Percentiles rank a stretch among this genome's conserved stretches.
These are phyloP conservation scores for Scolopax bukidnonensis DNA, from an alignment of 2,797 vertebrate species.

Conservation along the genomic window DNA sequence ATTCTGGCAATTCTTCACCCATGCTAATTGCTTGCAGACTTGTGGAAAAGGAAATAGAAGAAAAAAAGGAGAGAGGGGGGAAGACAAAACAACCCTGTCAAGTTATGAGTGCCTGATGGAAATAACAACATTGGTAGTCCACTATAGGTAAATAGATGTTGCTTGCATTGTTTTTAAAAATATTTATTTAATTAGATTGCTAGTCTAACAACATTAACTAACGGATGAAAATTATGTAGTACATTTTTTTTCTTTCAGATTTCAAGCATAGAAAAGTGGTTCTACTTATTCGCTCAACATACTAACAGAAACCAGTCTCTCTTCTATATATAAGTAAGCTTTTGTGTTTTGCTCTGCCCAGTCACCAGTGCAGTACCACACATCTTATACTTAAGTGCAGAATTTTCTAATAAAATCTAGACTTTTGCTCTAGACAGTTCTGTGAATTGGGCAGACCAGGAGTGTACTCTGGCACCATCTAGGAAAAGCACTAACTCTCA, in stretches of 20 bases:
- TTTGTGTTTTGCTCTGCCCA: background rate
- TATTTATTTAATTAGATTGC: background rate
- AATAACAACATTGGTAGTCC: background rate
- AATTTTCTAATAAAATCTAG: background rate
- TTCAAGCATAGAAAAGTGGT: background rate
- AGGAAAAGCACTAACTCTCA: constrained; percentile 8
- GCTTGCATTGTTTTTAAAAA: background rate
- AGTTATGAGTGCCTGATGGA: background rate
- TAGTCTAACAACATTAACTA: background rate
- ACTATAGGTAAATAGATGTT: background rate
- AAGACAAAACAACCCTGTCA: background rate
- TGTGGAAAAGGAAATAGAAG: background rate
- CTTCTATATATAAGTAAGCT: background rate
- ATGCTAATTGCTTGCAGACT: constrained; percentile 37
- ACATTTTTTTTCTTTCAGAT: background rate
- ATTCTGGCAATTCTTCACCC: constrained; percentile 2
- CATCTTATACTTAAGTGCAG: background rate
- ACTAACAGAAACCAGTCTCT: background rate
- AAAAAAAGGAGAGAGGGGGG: background rate
- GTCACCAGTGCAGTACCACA: background rate
- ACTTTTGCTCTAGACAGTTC: background rate
- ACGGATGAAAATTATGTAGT: background rate
- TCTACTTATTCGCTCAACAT: background rate
- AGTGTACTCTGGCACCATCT: constrained; percentile 49
- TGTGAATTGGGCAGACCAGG: background rate